Percentiles rank a stretch among this genome's conserved stretches.
These are phyloP conservation scores for Drusus annulatus DNA, from an alignment of 1,140 invertebrate species.

Conservation along the genomic window DNA sequence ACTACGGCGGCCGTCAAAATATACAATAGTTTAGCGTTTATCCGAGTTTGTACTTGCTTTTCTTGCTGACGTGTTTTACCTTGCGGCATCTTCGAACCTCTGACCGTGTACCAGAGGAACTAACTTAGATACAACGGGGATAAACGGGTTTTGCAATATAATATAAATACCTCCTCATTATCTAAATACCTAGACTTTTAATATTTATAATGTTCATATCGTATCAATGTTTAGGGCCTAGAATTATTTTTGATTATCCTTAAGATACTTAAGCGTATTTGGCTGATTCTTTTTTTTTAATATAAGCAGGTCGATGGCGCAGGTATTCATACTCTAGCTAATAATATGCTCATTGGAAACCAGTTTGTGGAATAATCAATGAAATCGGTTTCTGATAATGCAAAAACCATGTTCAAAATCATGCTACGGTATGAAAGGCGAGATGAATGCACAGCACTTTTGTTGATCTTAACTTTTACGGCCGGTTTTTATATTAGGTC, in stretches of 20 bases:
- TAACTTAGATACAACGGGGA: too few relatives aligned
- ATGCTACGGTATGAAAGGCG: background rate
- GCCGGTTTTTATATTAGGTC: conserved; percentile 14
- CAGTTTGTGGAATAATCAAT: conserved; percentile 50
- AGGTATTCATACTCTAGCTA: conserved; percentile 1
- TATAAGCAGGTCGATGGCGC: background rate
- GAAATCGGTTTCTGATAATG: conserved; percentile 56
- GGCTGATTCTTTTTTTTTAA: background rate
- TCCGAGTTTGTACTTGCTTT: too few relatives aligned
- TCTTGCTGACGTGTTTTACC: too few relatives aligned
- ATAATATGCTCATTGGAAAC: conserved; percentile 31
- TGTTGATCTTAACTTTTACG: conserved; percentile 11
- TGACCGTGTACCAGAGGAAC: too few relatives aligned
- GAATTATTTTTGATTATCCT: background rate
- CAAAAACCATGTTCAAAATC: conserved; percentile 52
- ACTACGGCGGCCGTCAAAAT: too few relatives aligned
- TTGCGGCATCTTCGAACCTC: too few relatives aligned
- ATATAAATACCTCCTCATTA: too few relatives aligned
- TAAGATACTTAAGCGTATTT: background rate
- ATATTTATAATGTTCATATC: too few relatives aligned
- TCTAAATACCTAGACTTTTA: too few relatives aligned
- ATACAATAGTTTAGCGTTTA: too few relatives aligned
- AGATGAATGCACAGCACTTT: conserved; percentile 13
- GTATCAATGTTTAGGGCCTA: too few relatives aligned
- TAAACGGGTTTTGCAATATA: too few relatives aligned